A percentile compares a stretch with the other conserved stretches of the same genome.
phyloP scores from a whole-genome alignment of 1,140 invertebrate species.

The Aphis craccivora region DNA sequence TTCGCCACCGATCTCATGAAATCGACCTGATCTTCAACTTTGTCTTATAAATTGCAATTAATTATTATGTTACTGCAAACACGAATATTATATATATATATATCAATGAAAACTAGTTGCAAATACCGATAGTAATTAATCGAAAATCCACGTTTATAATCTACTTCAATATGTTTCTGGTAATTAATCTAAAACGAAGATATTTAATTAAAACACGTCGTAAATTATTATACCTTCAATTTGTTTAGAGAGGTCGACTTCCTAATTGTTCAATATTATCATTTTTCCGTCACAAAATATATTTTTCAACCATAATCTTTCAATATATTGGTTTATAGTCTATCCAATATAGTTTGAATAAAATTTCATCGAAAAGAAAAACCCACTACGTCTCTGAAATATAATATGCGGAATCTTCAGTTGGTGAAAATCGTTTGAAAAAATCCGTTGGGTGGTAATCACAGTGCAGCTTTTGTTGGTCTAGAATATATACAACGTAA shows the following conservation, averaged over 20 bases:
- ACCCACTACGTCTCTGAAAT: not conserved
- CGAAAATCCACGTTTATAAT: not conserved
- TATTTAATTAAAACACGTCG: not conserved
- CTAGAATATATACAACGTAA: not conserved
- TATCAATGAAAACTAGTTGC: not conserved
- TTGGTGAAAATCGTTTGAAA: not conserved
- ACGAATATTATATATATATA: too few relatives aligned
- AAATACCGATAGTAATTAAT: not conserved
- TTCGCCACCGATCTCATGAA: too few relatives aligned
- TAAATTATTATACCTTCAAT: not conserved
- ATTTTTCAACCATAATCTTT: not conserved
- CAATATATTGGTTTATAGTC: too few relatives aligned
- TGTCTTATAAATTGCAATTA: too few relatives aligned
- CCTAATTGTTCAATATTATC: not conserved
- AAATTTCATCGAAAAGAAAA: not conserved
- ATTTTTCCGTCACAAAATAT: not conserved
- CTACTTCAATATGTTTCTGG: not conserved
- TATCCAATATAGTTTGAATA: not conserved
- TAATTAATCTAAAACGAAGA: not conserved
- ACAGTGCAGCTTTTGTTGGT: not conserved
- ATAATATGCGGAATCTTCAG: not conserved
- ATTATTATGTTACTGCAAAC: too few relatives aligned
- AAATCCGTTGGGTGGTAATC: not conserved
- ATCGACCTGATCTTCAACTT: too few relatives aligned
- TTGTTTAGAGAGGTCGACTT: not conserved